These are phyloP conservation scores for Dipodomys merriami DNA, from an alignment of 2,113 vertebrate genomes.

Conservation along the genomic window DNA sequence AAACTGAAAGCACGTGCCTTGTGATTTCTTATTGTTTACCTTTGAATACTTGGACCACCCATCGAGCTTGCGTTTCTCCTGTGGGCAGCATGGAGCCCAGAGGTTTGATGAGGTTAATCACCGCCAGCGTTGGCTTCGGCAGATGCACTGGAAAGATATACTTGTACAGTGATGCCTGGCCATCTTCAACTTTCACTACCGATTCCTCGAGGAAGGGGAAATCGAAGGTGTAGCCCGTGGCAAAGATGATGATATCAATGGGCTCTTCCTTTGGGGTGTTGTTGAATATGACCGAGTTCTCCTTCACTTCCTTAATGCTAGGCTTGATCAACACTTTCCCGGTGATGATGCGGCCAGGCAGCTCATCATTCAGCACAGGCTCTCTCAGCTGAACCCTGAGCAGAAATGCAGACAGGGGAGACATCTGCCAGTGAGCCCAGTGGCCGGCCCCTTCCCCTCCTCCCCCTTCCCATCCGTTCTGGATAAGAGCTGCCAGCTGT, in stretches of 20 bases:
- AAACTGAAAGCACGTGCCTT: not conserved
- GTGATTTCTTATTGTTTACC: constrained; percentile 83
- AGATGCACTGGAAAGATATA: constrained; percentile 89
- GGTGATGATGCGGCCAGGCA: constrained; percentile 90
- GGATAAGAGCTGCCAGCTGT: not conserved
- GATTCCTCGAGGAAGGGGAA: constrained; percentile 90
- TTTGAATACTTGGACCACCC: constrained; percentile 90
- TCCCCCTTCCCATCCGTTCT: not conserved
- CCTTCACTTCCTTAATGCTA: constrained; percentile 86
- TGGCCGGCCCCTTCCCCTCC: accelerated
- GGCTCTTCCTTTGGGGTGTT: constrained; percentile 87
- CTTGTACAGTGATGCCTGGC: constrained; percentile 89
- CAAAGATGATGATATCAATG: constrained; percentile 90
- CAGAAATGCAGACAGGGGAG: not conserved
- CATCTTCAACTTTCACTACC: constrained; percentile 83
- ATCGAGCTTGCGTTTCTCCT: constrained; percentile 91
- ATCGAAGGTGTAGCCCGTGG: constrained; percentile 88
- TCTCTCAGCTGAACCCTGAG: constrained; percentile 79
- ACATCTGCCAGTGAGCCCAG: not conserved
- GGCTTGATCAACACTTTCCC: constrained; percentile 90
- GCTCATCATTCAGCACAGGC: constrained; percentile 88
- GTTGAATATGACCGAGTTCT: constrained; percentile 87
- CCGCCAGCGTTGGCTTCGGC: constrained; percentile 88
- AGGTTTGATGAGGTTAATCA: constrained; percentile 88
- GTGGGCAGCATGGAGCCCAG: constrained; percentile 87